A percentile compares a stretch with the other conserved stretches of the same genome.
Evolutionary conservation across 23 tunicate species (phyloP).

Genomic region (Styela plicata): DNA sequence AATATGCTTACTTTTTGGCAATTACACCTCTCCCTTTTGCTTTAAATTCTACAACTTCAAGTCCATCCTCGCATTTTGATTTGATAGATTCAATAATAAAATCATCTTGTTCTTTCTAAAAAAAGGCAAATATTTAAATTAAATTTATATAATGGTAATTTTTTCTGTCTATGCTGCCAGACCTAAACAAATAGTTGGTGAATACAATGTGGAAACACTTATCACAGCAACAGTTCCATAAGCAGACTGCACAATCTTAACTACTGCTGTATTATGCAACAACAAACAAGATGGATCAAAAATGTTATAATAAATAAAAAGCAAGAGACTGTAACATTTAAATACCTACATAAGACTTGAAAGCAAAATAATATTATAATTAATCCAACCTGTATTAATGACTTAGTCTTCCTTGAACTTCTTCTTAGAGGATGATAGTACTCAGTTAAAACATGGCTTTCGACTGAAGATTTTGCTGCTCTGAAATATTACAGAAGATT

Average conservation of each 20-base stretch:
- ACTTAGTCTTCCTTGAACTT: slow-evolving; percentile 61
- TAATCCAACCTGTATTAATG: slow-evolving; percentile 62
- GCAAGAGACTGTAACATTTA: no score
- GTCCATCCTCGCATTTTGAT: slow-evolving; percentile 51
- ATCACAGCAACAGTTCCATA: no score
- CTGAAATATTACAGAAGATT: slow-evolving; percentile 7
- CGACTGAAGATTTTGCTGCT: slow-evolving; percentile 15
- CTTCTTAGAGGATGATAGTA: slow-evolving; percentile 70
- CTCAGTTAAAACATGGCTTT: slow-evolving; percentile 66
- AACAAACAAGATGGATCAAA: no score
- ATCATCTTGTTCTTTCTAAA: slow-evolving; percentile 70
- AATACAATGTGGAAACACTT: no score
- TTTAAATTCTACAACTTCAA: slow-evolving; percentile 67
- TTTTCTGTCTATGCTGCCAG: not conserved
- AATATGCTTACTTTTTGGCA: slow-evolving; percentile 43
- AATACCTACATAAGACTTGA: no score
- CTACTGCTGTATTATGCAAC: no score
- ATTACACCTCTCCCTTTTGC: slow-evolving; percentile 84
- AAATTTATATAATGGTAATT: not conserved
- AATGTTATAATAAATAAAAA: no score
- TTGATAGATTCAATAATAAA: slow-evolving; percentile 43
- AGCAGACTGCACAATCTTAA: no score
- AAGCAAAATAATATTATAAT: no score
- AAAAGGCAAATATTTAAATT: not conserved
- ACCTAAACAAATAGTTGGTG: not conserved